These are phyloP conservation scores for Mormoops blainvillei DNA, from an alignment of 2,113 vertebrate genomes.

Conservation along the genomic window DNA sequence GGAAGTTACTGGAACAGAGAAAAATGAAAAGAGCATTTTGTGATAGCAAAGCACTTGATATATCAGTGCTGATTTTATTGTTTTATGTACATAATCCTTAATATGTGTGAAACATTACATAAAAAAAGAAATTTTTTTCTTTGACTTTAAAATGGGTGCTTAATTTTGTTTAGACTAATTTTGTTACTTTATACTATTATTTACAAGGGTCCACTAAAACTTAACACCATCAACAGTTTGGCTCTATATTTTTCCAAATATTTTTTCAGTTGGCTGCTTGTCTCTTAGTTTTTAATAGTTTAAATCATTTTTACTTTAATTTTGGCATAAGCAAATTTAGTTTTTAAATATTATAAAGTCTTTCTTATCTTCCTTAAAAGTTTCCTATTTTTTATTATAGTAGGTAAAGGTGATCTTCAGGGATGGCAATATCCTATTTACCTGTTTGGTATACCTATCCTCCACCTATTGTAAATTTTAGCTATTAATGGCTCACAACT, in stretches of 20 bases:
- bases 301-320: not conserved
- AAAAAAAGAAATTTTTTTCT: not conserved
- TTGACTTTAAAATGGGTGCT: not conserved
- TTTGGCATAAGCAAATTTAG: not conserved
- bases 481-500: not conserved
- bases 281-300: not conserved
- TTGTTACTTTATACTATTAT: not conserved
- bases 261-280: not conserved
- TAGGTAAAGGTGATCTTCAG: not conserved
- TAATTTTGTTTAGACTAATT: not conserved
- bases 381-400: not conserved
- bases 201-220: not conserved
- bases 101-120: not conserved
- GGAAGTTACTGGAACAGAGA: not conserved
- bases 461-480: not conserved
- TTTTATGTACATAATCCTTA: not conserved
- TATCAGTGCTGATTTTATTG: not conserved
- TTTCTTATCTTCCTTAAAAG: not conserved
- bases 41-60: not conserved
- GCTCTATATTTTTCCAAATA: not conserved
- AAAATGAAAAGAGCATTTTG: not conserved
- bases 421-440: not conserved
- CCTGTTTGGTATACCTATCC: fast-evolving
- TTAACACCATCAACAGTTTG: not conserved
- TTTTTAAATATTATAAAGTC: not conserved